Evolutionary conservation across 2,888 invertebrate genomes (phyloP).

Genomic region (Mythimna vitellina): DNA sequence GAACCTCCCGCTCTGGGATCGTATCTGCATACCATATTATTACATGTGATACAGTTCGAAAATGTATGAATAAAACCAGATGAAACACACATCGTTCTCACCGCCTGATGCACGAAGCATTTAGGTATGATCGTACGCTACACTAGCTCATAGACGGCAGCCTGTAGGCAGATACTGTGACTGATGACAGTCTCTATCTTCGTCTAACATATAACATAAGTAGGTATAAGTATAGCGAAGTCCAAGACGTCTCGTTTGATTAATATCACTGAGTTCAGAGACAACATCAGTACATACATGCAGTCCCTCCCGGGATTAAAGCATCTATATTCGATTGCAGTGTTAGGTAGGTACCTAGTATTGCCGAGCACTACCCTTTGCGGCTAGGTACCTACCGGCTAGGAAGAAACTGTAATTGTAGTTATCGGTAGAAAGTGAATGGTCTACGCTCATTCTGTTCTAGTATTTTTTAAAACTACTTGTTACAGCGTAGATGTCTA

Average conservation of each 20-base stretch:
- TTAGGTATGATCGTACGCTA: background rate
- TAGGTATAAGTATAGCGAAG: slow-evolving; percentile 1
- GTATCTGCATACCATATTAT: slow-evolving; percentile 63
- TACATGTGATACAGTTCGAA: slow-evolving; percentile 33
- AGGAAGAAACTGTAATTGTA: background rate
- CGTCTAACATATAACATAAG: background rate
- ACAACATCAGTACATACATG: slow-evolving; percentile 18
- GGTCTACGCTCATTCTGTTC: background rate
- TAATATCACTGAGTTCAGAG: slow-evolving; percentile 31
- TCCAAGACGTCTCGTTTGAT: slow-evolving; percentile 33
- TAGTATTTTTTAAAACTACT: slow-evolving; percentile 5
- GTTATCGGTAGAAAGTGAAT: background rate
- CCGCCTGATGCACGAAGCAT: background rate
- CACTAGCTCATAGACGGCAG: background rate
- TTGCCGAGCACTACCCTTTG: background rate
- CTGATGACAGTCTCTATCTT: background rate
- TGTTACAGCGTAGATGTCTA: background rate
- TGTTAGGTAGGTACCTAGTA: background rate
- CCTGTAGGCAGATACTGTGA: background rate
- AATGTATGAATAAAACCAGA: slow-evolving; percentile 26
- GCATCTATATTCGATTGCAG: slow-evolving; percentile 25
- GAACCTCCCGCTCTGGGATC: slow-evolving; percentile 43
- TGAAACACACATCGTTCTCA: background rate
- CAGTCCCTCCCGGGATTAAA: slow-evolving; percentile 27
- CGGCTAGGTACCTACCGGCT: background rate